Evolutionary conservation across 2,797 vertebrate species (phyloP).

Genomic region (Anas bahamensis): DNA sequence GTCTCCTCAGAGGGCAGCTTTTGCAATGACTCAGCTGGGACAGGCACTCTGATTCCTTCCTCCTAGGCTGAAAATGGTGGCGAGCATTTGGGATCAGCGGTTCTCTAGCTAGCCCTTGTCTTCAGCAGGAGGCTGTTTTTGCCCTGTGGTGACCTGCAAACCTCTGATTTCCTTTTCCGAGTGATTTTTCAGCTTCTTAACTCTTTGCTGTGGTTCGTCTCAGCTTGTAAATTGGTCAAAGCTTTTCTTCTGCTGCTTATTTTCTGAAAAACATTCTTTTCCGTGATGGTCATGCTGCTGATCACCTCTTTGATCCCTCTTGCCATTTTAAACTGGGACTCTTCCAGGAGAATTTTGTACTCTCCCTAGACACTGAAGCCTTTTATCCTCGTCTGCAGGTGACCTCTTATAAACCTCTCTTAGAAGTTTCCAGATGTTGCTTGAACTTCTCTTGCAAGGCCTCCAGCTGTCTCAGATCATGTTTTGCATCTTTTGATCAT

Average conservation of each 20-base stretch:
- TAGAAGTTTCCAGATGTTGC: conserved; percentile 62
- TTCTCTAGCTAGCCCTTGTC: neutral
- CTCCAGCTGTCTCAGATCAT: conserved; percentile 30
- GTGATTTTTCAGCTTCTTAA: conserved; percentile 12
- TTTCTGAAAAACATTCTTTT: conserved; percentile 46
- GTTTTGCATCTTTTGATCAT: conserved; percentile 30
- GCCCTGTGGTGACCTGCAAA: neutral
- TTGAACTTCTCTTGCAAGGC: conserved; percentile 11
- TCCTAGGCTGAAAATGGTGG: neutral
- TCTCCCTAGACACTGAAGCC: conserved; percentile 27
- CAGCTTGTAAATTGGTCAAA: neutral
- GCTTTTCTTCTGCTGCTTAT: neutral
- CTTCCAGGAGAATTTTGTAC: conserved; percentile 25
- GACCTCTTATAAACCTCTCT: conserved; percentile 50
- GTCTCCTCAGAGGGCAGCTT: neutral
- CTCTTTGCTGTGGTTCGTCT: neutral
- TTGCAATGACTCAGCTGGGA: neutral
- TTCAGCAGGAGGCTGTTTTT: conserved; percentile 1
- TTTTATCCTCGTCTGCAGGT: conserved; percentile 63
- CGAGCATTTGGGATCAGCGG: neutral
- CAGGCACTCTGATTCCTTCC: neutral
- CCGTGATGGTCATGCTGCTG: neutral
- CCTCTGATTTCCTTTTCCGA: conserved; percentile 16
- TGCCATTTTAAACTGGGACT: conserved; percentile 32
- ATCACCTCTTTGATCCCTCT: conserved; percentile 34